These are phyloP conservation scores for Gymnosoma rotundatum DNA, from an alignment of 2,888 invertebrate genomes.

Conservation along the genomic window DNA sequence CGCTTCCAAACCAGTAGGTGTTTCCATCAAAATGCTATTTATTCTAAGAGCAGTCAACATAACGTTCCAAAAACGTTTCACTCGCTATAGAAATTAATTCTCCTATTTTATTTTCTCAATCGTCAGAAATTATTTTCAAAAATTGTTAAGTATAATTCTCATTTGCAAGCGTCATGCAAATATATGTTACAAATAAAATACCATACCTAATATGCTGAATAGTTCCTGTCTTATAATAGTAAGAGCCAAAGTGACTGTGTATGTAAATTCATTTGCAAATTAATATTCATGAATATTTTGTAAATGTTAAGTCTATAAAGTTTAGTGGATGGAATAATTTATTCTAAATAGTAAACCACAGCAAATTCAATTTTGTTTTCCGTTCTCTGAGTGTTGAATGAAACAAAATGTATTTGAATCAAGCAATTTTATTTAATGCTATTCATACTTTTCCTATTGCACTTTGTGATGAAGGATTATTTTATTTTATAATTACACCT, in stretches of 20 bases:
- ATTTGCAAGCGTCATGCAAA: too few species aligned
- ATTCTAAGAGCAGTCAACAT: neutral
- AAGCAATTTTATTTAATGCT: neutral
- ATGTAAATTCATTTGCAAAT: neutral
- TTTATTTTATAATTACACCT: too few species aligned
- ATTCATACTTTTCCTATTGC: neutral
- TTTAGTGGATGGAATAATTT: constrained; percentile 33
- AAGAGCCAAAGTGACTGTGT: neutral
- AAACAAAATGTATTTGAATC: neutral
- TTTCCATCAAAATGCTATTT: neutral
- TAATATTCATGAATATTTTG: constrained; percentile 22
- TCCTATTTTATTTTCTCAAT: too few species aligned
- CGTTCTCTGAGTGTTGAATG: neutral
- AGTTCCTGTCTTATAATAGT: neutral
- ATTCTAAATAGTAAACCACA: constrained; percentile 13
- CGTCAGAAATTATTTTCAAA: too few species aligned
- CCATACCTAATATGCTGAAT: neutral
- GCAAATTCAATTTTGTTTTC: neutral
- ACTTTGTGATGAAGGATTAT: neutral
- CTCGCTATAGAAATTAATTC: too few species aligned
- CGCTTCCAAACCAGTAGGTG: too few species aligned
- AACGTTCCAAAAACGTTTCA: too few species aligned
- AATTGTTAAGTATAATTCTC: too few species aligned
- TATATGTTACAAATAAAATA: neutral
- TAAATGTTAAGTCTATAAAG: constrained; percentile 10